Conservation (phyloP, 1,140 invertebrate species). For the Diuraphis noxia region DNA sequence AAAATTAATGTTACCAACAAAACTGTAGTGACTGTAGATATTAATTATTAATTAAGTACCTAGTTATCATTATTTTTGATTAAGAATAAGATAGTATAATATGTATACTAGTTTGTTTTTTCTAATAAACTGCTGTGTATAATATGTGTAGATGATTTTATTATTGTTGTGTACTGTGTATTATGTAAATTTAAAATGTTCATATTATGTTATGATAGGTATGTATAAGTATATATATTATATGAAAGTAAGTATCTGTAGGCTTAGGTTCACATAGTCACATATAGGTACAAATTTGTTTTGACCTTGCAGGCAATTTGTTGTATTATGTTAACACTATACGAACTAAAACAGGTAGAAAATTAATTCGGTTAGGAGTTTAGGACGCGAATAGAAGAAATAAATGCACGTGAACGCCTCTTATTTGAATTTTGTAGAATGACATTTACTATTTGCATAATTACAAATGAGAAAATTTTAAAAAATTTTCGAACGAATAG, state of each 20-base stretch:
- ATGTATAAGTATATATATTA: background rate
- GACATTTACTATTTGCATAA: background rate
- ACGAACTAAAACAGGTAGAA: background rate
- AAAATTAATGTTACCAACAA: conserved; percentile 41
- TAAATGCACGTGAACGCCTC: background rate
- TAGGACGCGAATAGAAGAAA: background rate
- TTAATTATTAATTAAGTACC: too few species aligned
- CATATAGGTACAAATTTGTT: background rate
- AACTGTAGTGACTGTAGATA: background rate
- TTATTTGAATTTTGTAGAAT: background rate
- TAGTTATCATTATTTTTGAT: background rate
- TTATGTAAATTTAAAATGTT: background rate
- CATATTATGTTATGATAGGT: background rate
- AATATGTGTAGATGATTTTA: background rate
- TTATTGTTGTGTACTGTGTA: background rate
- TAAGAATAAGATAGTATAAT: background rate
- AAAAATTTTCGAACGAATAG: background rate
- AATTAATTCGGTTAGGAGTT: background rate
- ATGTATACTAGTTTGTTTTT: background rate
- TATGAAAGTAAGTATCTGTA: background rate
- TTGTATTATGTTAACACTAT: background rate
- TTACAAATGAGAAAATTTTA: background rate
- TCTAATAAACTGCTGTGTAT: background rate
- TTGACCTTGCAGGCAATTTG: background rate
- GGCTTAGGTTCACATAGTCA: too few species aligned